These are phyloP conservation scores for Germaria angustata DNA, from an alignment of 2,888 invertebrate genomes.

Conservation along the genomic window DNA sequence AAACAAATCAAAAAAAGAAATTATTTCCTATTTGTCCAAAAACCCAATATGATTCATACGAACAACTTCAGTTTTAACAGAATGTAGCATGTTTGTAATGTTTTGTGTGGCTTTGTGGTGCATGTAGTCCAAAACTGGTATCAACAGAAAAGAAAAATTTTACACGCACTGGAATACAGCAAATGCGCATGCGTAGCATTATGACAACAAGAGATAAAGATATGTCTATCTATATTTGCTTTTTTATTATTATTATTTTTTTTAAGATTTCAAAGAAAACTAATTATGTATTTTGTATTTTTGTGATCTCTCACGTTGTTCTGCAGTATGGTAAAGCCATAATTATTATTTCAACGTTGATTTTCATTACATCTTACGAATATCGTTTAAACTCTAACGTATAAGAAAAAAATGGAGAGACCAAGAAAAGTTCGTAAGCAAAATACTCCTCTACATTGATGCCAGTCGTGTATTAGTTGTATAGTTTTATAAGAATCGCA, in stretches of 20 bases:
- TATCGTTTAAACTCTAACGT: neutral
- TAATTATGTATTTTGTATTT: neutral
- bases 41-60: neutral
- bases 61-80: conserved; percentile 6
- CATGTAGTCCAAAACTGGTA: conserved; percentile 3
- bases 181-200: neutral
- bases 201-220: neutral
- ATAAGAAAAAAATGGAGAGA: neutral
- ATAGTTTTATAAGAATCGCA: neutral
- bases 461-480: neutral
- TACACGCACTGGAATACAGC: neutral
- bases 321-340: neutral
- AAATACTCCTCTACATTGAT: neutral
- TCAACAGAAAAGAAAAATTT: neutral
- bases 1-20: neutral
- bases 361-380: neutral
- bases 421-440: neutral
- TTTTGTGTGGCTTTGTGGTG: neutral
- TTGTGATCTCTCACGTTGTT: conserved; percentile 20
- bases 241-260: no score
- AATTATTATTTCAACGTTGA: conserved; percentile 16
- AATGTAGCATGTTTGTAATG: neutral
- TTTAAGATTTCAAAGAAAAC: neutral
- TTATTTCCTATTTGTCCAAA: conserved; percentile 38
- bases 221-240: no score